Base-by-base conservation (phyloP, 2,113 vertebrate genomes). In the Salvelinus fontinalis region DNA sequence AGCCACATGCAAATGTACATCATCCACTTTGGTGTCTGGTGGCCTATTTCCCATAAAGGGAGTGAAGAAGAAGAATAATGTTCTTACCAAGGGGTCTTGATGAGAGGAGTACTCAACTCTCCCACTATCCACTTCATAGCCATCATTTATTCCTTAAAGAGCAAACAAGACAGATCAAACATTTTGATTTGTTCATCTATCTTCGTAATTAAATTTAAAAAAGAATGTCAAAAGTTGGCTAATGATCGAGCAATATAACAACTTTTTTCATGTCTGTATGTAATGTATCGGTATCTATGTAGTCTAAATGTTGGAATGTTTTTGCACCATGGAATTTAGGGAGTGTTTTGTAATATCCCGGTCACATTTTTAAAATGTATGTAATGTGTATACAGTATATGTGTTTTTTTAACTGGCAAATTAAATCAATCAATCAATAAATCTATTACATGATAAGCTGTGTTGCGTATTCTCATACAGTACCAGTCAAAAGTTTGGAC, bases 21-120 rank as follows among this genome's bases (percentile, higher is more conserved):
- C 87, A 91, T 86, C 88, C 91, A 92, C 91, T 91, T 89, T 91
- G 88, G 89, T 88, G 88, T 89, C 90, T 92, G 91, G 88, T 92
- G 90, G 91, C 88, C 87, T 83, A 90, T 92, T 92, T 90, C 86
- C 89, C 88, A 89, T 88, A 87, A 89, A 86, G 87, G 72, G 85
- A 74, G 67, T 87, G 89, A 90, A 92, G 90, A 90, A 91, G 81
- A 87, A 91, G 84, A 87, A 90, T 85, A 92, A 86, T 81, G 90
- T 90, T 90, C 88, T 91, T 91, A 92, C 90, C 89, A 51, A 71
- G 85, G 87, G 90, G 90, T 91, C 90, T 92, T 91, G 91, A 92
- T 91, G 90, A 89, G 90, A 91, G 85, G 86, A 91, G 91, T 81
- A 78, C 87, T 89, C 90, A 88, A 86, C 86, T 89, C 90, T 88